Conservation (phyloP, 2,888 invertebrate genomes). For the Folsomia manolachei region DNA sequence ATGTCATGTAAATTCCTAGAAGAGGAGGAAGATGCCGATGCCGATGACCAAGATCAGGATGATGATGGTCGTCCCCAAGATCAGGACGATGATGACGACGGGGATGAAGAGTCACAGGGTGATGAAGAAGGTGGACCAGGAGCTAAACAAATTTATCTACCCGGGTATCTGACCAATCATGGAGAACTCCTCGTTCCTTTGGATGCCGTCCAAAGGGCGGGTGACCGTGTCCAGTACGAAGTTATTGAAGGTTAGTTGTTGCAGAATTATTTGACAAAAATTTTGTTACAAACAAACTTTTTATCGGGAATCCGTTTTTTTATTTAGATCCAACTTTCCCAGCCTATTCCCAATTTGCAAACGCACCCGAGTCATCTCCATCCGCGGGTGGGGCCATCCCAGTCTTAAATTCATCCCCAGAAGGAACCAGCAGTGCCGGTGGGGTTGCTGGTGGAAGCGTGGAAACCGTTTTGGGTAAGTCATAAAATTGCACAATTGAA, state of each 20-base stretch:
- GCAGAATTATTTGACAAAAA: background rate
- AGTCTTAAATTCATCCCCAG: too few relatives aligned
- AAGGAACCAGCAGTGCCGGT: background rate
- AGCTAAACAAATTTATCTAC: background rate
- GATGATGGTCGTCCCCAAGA: too few relatives aligned
- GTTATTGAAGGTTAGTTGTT: background rate
- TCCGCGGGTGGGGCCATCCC: background rate
- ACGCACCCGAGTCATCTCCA: background rate
- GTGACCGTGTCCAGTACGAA: background rate
- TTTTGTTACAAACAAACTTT: background rate
- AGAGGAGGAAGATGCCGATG: slow-evolving; percentile 23
- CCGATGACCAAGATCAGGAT: slow-evolving; percentile 20
- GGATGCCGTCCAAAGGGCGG: background rate
- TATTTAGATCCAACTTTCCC: background rate
- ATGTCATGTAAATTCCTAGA: slow-evolving; percentile 10
- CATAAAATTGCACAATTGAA: too few relatives aligned
- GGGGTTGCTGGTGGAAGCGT: background rate
- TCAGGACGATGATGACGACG: slow-evolving; percentile 14
- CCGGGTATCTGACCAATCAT: background rate
- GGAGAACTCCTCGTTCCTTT: background rate
- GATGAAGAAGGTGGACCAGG: slow-evolving; percentile 36
- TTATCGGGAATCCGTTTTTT: too few relatives aligned
- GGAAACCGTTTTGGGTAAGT: background rate
- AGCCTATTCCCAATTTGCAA: background rate
- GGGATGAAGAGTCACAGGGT: slow-evolving; percentile 16